Conservation (phyloP, 2,113 vertebrate genomes). For the Piliocolobus tephrosceles region DNA sequence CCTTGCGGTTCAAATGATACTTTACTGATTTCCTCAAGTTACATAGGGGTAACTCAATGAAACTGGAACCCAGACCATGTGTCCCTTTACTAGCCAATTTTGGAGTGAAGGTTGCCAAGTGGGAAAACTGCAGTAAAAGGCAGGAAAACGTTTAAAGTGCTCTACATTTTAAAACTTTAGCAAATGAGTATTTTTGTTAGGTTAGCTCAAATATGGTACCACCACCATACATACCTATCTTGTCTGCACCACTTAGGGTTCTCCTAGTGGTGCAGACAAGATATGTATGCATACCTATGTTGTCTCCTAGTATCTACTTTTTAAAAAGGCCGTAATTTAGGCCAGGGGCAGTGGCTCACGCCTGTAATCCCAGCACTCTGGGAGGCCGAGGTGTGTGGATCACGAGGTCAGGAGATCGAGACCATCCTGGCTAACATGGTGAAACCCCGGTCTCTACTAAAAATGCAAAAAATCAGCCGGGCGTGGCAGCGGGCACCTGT, state of each 20-base stretch:
- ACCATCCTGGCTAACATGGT: too few species aligned
- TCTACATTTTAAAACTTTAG: not conserved
- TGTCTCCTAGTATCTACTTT: not conserved
- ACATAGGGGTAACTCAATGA: not conserved
- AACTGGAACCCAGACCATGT: not conserved
- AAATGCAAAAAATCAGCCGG: too few species aligned
- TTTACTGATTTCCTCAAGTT: not conserved
- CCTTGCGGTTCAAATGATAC: not conserved
- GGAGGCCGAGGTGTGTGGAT: too few species aligned
- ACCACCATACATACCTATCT: not conserved
- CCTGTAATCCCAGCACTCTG: too few species aligned
- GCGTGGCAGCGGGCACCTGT: too few species aligned
- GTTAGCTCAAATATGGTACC: not conserved
- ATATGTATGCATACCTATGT: too few species aligned
- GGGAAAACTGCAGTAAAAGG: not conserved
- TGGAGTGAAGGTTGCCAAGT: not conserved
- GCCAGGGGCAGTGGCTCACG: too few species aligned
- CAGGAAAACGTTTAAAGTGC: not conserved
- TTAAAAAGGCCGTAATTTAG: not conserved
- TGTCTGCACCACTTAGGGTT: not conserved
- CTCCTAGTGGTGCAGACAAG: not conserved
- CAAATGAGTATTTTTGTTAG: not conserved
- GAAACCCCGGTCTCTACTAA: too few species aligned
- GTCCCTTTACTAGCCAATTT: not conserved
- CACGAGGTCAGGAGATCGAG: too few species aligned